Evolutionary conservation across 2,888 invertebrate genomes (phyloP).

Genomic region (Strigamia crassipes): DNA sequence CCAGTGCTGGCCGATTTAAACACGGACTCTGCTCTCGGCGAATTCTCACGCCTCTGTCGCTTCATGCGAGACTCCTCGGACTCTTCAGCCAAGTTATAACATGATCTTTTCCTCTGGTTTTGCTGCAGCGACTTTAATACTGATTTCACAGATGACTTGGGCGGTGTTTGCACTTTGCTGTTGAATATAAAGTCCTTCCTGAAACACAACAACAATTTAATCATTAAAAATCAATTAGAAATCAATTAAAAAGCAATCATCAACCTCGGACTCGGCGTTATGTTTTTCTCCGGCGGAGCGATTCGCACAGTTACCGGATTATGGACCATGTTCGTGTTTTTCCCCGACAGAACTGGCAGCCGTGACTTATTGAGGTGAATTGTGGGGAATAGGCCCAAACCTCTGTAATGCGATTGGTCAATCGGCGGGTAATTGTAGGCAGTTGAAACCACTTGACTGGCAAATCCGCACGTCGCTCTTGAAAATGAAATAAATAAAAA

Average conservation of each 20-base stretch:
- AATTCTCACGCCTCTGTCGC: not conserved
- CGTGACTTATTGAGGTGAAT: conserved; percentile 36
- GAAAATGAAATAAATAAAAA: not conserved
- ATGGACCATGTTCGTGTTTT: conserved; percentile 44
- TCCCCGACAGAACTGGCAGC: conserved; percentile 29
- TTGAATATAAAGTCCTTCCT: not conserved
- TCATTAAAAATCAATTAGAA: not conserved
- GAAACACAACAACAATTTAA: not conserved
- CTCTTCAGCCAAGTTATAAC: not conserved
- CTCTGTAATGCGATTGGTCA: conserved; percentile 20
- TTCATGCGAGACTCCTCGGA: not conserved
- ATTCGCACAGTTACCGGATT: conserved; percentile 46
- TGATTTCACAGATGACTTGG: not conserved
- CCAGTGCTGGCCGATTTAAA: not conserved
- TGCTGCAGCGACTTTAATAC: conserved; percentile 3
- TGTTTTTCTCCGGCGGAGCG: conserved; percentile 27
- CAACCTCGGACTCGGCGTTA: not conserved
- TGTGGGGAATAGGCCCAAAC: conserved; percentile 44
- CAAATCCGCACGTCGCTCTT: not conserved
- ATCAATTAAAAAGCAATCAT: too few relatives aligned
- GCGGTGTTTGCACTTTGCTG: not conserved
- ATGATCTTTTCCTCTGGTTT: not conserved
- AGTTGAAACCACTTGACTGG: not conserved
- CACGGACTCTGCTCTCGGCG: not conserved
- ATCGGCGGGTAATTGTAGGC: not conserved